phyloP scores from a whole-genome alignment of 2,888 invertebrate species.

The Drosophila borealis region DNA sequence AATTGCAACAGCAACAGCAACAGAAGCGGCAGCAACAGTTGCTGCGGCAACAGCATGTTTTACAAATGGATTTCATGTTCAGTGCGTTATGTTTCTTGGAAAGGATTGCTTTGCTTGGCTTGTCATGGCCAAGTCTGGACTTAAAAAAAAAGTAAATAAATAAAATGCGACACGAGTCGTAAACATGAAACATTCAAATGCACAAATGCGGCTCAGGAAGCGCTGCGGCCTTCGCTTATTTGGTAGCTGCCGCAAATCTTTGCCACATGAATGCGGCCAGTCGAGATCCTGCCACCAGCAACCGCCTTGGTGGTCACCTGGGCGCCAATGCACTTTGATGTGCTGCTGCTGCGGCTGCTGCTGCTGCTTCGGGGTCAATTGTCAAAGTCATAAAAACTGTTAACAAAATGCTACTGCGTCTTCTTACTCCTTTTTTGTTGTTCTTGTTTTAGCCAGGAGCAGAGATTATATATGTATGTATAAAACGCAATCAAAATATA shows the following conservation, averaged over 20 bases:
- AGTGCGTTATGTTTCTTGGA: conserved; percentile 79
- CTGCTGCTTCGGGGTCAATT: conserved; percentile 55
- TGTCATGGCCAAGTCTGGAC: conserved; percentile 76
- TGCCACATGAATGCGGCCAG: conserved; percentile 1
- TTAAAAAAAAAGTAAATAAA: conserved; percentile 51
- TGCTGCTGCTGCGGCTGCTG: conserved; percentile 4
- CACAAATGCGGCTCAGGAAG: conserved; percentile 66
- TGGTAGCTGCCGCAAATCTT: conserved; percentile 32
- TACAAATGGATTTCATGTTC: conserved; percentile 78
- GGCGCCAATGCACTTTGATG: conserved; percentile 20
- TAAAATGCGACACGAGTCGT: conserved; percentile 61
- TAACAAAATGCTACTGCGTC: conserved; percentile 46
- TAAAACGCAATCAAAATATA: conserved; percentile 59
- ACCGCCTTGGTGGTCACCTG: conserved; percentile 38
- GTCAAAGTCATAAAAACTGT: conserved; percentile 69
- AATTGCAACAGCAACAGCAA: conserved; percentile 42
- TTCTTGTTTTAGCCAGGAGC: conserved; percentile 30
- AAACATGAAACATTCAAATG: conserved; percentile 75
- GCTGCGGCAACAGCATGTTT: conserved; percentile 59
- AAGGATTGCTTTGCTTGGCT: conserved; percentile 74
- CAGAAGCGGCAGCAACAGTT: conserved; percentile 1
- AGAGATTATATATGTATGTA: conserved; percentile 23
- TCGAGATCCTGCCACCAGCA: conserved; percentile 42
- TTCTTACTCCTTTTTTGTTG: conserved; percentile 3
- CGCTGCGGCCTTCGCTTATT: conserved; percentile 50